Evolutionary conservation across 2,113 vertebrate genomes (phyloP).

Genomic region (Datnioides undecimradiatus): DNA sequence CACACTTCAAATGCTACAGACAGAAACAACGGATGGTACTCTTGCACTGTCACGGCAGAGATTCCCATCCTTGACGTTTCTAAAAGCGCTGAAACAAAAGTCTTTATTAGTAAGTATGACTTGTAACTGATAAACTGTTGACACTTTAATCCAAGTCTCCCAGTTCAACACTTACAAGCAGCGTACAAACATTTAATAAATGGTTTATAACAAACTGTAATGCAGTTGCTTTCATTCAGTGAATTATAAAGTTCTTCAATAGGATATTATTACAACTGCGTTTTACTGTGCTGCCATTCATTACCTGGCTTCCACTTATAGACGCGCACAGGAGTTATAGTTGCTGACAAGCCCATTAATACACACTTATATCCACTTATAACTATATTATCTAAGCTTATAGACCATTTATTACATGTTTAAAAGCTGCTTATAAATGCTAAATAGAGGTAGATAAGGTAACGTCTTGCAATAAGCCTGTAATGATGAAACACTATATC

Average conservation of each 20-base stretch:
- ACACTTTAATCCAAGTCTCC: fast-evolving
- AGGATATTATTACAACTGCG: background rate
- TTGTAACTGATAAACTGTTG: background rate
- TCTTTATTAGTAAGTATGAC: slow-evolving; percentile 75
- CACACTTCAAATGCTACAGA: background rate
- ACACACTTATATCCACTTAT: background rate
- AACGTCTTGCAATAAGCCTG: background rate
- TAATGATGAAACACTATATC: background rate
- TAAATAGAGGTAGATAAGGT: background rate
- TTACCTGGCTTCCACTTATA: background rate
- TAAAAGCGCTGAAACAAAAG: fast-evolving
- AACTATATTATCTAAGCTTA: background rate
- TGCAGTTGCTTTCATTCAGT: background rate
- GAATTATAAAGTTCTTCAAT: too few relatives aligned
- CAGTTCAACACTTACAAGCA: background rate
- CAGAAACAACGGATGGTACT: slow-evolving; percentile 60
- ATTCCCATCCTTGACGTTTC: background rate
- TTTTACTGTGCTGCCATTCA: too few relatives aligned
- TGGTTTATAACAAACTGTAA: background rate
- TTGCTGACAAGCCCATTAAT: background rate
- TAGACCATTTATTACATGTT: background rate
- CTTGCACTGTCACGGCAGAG: slow-evolving; percentile 23
- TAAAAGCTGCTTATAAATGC: background rate
- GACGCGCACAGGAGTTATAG: background rate
- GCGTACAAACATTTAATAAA: background rate